phyloP scores from a whole-genome alignment of 2,113 vertebrate genomes.

The Centropristis striata region DNA sequence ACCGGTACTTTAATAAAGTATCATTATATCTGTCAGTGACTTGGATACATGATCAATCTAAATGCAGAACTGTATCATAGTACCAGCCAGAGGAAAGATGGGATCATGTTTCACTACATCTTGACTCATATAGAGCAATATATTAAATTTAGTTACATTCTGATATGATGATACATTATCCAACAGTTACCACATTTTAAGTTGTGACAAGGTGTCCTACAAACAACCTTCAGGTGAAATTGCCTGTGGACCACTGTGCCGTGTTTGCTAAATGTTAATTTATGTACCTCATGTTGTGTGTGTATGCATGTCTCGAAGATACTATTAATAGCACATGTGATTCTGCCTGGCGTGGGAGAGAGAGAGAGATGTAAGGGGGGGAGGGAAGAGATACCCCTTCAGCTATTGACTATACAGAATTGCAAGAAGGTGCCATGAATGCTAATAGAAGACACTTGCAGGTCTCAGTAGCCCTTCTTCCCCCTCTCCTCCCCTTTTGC shows the following conservation, averaged over 20 bases:
- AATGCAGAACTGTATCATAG: conserved; percentile 11
- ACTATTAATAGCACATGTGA: conserved; percentile 76
- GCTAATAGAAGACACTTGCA: conserved; percentile 77
- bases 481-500: conserved; percentile 55
- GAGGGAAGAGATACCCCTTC: conserved; percentile 56
- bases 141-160: conserved; percentile 23
- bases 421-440: conserved; percentile 78
- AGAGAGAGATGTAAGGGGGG: conserved; percentile 41
- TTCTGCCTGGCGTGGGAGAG: conserved; percentile 64
- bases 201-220: conserved; percentile 72
- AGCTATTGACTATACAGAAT: conserved; percentile 63
- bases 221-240: conserved; percentile 82
- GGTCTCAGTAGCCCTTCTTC: conserved; percentile 46
- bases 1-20: conserved; percentile 2
- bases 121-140: conserved; percentile 8
- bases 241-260: conserved; percentile 70
- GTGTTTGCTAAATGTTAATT: conserved; percentile 79
- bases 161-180: conserved; percentile 26
- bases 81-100: background rate
- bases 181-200: conserved; percentile 46
- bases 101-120: background rate
- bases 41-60: conserved; percentile 16
- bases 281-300: conserved; percentile 78
- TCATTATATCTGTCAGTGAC: conserved; percentile 2
- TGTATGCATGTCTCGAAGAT: conserved; percentile 63